These are phyloP conservation scores for Delphinapterus leucas DNA, from an alignment of 2,113 vertebrate species.

Conservation along the genomic window DNA sequence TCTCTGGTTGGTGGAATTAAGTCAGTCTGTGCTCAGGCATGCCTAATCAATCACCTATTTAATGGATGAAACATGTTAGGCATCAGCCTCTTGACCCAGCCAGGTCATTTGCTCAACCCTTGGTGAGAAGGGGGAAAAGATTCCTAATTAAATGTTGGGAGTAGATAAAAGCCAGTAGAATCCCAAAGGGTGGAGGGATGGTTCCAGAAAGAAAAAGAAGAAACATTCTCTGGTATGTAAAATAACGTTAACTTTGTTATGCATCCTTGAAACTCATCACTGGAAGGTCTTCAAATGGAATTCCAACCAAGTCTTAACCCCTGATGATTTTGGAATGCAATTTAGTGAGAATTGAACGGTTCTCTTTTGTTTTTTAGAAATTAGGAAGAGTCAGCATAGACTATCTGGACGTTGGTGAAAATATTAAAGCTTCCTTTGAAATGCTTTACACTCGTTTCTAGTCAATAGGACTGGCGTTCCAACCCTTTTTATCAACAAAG, in stretches of 20 bases:
- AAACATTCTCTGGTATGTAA: background rate
- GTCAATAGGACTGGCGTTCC: too few species aligned
- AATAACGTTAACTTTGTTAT: background rate
- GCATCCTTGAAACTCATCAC: background rate
- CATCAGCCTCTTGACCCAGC: accelerated
- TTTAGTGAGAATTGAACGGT: too few species aligned
- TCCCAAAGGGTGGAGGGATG: background rate
- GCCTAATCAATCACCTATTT: background rate
- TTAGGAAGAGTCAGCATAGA: too few species aligned
- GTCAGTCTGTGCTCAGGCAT: background rate
- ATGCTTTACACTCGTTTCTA: too few species aligned
- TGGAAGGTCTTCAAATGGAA: too few species aligned
- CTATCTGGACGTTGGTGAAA: too few species aligned
- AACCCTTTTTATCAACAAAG: too few species aligned
- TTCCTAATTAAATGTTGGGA: background rate
- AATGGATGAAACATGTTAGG: background rate
- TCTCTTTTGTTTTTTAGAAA: too few species aligned
- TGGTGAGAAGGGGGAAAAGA: background rate
- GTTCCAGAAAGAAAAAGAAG: background rate
- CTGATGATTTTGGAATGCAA: too few species aligned
- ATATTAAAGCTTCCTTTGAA: too few species aligned
- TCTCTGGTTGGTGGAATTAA: too few species aligned
- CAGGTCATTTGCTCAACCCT: background rate
- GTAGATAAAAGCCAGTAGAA: background rate
- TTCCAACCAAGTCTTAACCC: too few species aligned